Evolutionary conservation across 2,888 invertebrate genomes (phyloP).

Genomic region (Gibbula magus): DNA sequence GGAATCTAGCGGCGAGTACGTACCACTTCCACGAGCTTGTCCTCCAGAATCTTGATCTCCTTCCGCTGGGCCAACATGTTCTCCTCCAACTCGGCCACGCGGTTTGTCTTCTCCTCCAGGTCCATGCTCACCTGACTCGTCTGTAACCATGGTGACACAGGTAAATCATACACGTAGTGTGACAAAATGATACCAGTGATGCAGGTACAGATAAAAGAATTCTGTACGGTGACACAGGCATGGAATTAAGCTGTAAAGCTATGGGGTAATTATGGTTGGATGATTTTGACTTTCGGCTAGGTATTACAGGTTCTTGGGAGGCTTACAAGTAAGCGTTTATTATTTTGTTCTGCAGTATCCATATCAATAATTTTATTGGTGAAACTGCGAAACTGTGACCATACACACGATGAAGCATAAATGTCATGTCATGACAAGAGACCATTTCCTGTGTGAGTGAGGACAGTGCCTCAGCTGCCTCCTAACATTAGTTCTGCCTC

Average conservation of each 20-base stretch:
- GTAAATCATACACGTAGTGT: too few relatives aligned
- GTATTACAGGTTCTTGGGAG: too few relatives aligned
- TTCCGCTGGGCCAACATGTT: slow-evolving; percentile 52
- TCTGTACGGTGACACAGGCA: too few relatives aligned
- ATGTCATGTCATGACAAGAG: not conserved
- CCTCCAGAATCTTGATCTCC: slow-evolving; percentile 61
- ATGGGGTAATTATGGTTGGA: too few relatives aligned
- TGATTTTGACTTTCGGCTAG: not conserved
- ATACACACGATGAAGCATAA: too few relatives aligned
- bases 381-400: too few relatives aligned
- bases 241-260: too few relatives aligned
- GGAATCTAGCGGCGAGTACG: slow-evolving; percentile 29
- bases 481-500: not conserved
- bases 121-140: slow-evolving; percentile 65
- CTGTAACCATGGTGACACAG: slow-evolving; percentile 41
- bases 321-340: too few relatives aligned
- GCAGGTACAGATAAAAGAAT: too few relatives aligned
- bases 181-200: too few relatives aligned
- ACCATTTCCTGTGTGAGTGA: not conserved
- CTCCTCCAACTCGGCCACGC: slow-evolving; percentile 63
- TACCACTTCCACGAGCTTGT: slow-evolving; percentile 64
- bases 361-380: too few relatives aligned
- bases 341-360: too few relatives aligned
- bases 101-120: slow-evolving; percentile 58
- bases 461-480: not conserved